These are phyloP conservation scores for Anser cygnoides DNA, from an alignment of 2,113 vertebrate species.

Conservation along the genomic window DNA sequence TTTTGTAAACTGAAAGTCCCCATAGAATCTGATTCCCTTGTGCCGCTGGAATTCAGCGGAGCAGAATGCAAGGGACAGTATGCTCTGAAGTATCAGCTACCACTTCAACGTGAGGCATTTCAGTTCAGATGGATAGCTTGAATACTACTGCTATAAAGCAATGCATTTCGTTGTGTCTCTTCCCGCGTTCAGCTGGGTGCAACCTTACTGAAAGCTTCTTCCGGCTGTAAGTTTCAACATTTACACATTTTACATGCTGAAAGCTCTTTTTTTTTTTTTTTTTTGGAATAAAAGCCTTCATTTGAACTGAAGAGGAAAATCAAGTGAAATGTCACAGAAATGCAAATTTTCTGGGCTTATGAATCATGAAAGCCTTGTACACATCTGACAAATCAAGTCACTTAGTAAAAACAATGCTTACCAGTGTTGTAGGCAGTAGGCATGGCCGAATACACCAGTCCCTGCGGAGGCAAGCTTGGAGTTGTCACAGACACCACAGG, in stretches of 20 bases:
- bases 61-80: background rate
- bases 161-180: accelerated
- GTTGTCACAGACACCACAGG: conserved; percentile 97
- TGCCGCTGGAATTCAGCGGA: background rate
- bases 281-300: background rate
- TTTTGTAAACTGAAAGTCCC: background rate
- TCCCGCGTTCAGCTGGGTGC: background rate
- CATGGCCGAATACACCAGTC: conserved; percentile 94
- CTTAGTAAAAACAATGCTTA: conserved; percentile 64
- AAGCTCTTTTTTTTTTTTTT: background rate
- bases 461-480: conserved; percentile 93
- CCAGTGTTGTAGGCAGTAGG: conserved; percentile 95
- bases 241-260: background rate
- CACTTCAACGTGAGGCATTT: accelerated
- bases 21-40: background rate
- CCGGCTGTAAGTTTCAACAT: background rate
- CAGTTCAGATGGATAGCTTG: accelerated
- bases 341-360: background rate
- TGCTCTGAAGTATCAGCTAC: background rate
- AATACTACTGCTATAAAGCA: background rate
- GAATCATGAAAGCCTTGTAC: background rate
- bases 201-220: background rate
- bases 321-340: background rate
- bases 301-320: background rate
- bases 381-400: background rate